Conservation (phyloP, 2,113 vertebrate species). For the Aegotheles bennettii region DNA sequence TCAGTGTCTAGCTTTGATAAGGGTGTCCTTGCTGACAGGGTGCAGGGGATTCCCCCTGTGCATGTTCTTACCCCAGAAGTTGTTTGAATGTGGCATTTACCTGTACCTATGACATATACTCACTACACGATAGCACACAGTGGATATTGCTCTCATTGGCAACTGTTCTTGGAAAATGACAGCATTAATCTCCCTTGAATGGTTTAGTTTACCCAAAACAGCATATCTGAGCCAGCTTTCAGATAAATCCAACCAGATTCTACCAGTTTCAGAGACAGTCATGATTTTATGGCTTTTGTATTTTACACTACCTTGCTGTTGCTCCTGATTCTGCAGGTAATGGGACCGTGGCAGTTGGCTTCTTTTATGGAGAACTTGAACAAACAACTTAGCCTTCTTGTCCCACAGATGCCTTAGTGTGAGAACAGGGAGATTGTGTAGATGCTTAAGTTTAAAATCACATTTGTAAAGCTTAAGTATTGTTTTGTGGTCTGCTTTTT, state of each 20-base stretch:
- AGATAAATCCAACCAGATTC: background rate
- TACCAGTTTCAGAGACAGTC: background rate
- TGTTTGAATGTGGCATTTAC: background rate
- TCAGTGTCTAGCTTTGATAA: background rate
- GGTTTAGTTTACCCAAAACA: background rate
- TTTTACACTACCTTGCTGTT: background rate
- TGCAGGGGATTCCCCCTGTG: background rate
- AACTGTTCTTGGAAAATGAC: background rate
- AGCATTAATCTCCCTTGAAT: background rate
- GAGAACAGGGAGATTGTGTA: background rate
- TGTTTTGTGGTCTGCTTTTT: background rate
- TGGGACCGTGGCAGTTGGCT: background rate
- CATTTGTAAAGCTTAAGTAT: background rate
- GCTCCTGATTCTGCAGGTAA: background rate
- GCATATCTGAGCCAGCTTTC: background rate
- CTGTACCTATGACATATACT: rapidly evolving
- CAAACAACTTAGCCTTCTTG: background rate
- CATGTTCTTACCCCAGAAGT: background rate
- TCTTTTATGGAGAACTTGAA: background rate
- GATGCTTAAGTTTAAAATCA: background rate
- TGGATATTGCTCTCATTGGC: background rate
- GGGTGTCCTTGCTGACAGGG: background rate
- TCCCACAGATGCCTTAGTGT: background rate
- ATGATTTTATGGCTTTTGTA: background rate
- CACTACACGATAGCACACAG: background rate